Conservation (phyloP, 2,888 invertebrate genomes). For the Oeneis ivallda region DNA sequence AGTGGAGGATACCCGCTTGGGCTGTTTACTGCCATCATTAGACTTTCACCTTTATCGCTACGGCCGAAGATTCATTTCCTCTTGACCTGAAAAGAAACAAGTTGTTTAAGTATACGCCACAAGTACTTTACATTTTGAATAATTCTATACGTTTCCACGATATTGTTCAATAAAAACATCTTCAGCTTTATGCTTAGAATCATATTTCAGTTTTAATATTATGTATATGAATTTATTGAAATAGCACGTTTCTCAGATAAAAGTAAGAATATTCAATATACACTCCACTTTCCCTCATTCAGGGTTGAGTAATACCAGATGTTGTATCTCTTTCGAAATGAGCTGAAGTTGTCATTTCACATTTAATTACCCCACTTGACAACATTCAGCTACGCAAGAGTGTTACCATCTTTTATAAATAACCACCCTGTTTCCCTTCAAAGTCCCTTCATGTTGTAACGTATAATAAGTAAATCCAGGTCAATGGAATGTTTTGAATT, state of each 20-base stretch:
- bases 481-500: constrained; percentile 10
- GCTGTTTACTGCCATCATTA: constrained; percentile 81
- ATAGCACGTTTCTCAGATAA: constrained; percentile 3
- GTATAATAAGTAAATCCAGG: constrained; percentile 13
- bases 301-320: constrained; percentile 1
- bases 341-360: constrained; percentile 9
- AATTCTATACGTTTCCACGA: constrained; percentile 19
- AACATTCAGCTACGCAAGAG: background rate
- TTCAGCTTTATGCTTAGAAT: constrained; percentile 13
- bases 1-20: constrained; percentile 80
- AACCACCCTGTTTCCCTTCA: constrained; percentile 25
- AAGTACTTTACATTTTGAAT: constrained; percentile 15
- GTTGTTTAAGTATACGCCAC: constrained; percentile 10
- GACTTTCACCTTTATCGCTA: constrained; percentile 51
- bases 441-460: constrained; percentile 16
- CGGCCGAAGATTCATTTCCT: constrained; percentile 54
- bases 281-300: background rate
- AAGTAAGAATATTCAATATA: background rate
- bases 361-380: constrained; percentile 11
- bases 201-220: constrained; percentile 2
- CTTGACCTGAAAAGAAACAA: constrained; percentile 59
- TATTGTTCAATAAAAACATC: constrained; percentile 9
- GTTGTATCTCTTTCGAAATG: constrained; percentile 1
- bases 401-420: constrained; percentile 14
- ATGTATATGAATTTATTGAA: background rate